Evolutionary conservation across 2,113 vertebrate species (phyloP).

Genomic region (Ahaetulla prasina): DNA sequence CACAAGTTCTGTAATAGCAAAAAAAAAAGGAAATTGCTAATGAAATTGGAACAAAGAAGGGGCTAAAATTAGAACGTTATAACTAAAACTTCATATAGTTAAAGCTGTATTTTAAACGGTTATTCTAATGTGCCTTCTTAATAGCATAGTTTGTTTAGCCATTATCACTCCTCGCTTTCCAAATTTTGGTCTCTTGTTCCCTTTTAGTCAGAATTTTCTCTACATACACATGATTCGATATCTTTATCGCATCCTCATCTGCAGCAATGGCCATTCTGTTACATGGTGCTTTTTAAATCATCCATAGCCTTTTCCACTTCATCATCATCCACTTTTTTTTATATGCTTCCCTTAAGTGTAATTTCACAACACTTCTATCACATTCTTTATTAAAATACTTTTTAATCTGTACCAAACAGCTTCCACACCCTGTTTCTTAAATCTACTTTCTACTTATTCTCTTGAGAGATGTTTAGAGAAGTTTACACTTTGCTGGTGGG

Average conservation of each 20-base stretch:
- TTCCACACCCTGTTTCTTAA: not conserved
- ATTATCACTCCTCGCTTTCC: not conserved
- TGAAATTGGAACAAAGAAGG: not conserved
- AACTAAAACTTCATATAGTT: not conserved
- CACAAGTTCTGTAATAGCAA: not conserved
- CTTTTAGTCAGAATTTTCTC: not conserved
- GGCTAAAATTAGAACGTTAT: not conserved
- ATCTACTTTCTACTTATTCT: not conserved
- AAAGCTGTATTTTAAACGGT: not conserved
- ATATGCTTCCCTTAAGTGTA: not conserved
- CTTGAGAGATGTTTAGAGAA: not conserved
- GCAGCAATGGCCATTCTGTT: not conserved
- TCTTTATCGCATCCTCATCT: not conserved
- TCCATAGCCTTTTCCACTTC: not conserved
- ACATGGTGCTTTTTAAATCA: not conserved
- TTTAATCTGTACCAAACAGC: not conserved
- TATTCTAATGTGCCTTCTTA: not conserved
- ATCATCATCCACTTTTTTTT: not conserved
- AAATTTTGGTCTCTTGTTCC: not conserved
- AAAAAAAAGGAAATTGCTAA: not conserved
- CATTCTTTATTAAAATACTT: not conserved
- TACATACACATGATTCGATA: not conserved
- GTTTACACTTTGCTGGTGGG: too few relatives aligned
- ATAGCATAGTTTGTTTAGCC: not conserved
- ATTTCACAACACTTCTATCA: not conserved